Conservation (phyloP, 2,888 invertebrate genomes). For the Ochropleura plecta region DNA sequence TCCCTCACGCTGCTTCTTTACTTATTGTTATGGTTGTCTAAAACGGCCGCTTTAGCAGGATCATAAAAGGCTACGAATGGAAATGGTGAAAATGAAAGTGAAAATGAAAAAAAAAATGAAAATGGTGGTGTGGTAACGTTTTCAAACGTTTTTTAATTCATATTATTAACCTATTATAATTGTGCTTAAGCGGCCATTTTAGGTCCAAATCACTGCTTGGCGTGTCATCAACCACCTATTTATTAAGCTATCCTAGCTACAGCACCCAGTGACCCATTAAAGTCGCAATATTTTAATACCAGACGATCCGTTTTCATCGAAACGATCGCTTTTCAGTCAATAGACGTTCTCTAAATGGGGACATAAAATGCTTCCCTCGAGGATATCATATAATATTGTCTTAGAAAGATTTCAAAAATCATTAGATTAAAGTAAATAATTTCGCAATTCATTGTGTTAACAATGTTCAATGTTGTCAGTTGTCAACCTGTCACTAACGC, state of each 20-base stretch:
- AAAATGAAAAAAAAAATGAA: too few species aligned
- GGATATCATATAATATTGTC: not conserved
- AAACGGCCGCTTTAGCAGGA: too few species aligned
- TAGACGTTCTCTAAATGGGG: not conserved
- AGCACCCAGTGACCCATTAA: not conserved
- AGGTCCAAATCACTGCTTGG: not conserved
- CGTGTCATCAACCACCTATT: not conserved
- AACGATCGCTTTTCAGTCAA: not conserved
- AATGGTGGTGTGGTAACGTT: too few species aligned
- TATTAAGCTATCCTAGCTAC: not conserved
- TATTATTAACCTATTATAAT: too few species aligned
- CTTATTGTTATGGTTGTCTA: not conserved
- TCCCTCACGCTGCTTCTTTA: not conserved
- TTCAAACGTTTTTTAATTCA: too few species aligned
- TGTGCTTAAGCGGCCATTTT: too few species aligned
- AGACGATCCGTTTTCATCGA: not conserved
- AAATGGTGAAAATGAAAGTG: too few species aligned
- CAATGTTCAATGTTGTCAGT: not conserved
- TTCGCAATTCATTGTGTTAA: not conserved
- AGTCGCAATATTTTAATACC: not conserved
- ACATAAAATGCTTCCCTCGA: not conserved
- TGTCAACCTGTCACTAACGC: constrained; percentile 14
- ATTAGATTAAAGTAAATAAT: not conserved
- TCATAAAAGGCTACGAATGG: too few species aligned
- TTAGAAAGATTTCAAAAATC: not conserved